Percentiles rank a stretch among this genome's conserved stretches.
Conservation (phyloP, 2,888 invertebrate genomes). For the Trypoxylon attenuatum region DNA sequence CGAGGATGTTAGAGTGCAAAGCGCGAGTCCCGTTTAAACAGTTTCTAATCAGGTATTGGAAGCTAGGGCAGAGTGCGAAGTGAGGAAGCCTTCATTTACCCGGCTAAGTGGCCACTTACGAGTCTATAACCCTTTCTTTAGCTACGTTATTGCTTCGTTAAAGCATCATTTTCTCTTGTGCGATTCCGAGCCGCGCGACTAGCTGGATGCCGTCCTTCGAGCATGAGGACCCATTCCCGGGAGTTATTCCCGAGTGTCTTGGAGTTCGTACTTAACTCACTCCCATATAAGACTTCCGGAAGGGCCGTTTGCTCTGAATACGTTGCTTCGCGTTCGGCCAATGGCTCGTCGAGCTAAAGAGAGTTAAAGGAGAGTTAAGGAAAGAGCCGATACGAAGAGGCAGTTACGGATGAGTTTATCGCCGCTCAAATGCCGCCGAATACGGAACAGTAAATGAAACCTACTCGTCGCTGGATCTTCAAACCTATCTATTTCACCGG, state of each 20-base stretch:
- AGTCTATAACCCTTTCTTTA: slow-evolving; percentile 54
- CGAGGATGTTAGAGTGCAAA: neutral
- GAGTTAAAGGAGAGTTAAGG: slow-evolving; percentile 23
- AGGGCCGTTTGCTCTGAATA: slow-evolving; percentile 55
- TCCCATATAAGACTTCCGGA: slow-evolving; percentile 55
- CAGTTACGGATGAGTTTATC: slow-evolving; percentile 52
- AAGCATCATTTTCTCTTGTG: slow-evolving; percentile 51
- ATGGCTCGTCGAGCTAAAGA: neutral
- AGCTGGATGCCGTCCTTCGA: slow-evolving; percentile 14
- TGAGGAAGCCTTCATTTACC: slow-evolving; percentile 44
- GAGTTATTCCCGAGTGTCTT: slow-evolving; percentile 24
- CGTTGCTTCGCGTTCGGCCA: slow-evolving; percentile 30
- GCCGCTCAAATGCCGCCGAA: slow-evolving; percentile 56
- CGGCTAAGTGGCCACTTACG: slow-evolving; percentile 43
- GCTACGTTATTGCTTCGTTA: slow-evolving; percentile 56
- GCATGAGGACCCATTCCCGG: slow-evolving; percentile 27
- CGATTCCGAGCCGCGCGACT: slow-evolving; percentile 36
- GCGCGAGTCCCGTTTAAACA: neutral
- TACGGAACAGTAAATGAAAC: slow-evolving; percentile 50
- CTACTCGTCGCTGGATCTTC: slow-evolving; percentile 26
- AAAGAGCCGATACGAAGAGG: slow-evolving; percentile 37
- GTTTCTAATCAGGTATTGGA: slow-evolving; percentile 24
- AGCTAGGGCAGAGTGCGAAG: slow-evolving; percentile 26
- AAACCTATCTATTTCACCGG: too few species aligned
- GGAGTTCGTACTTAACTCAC: slow-evolving; percentile 44